Conservation (phyloP, 1,140 invertebrate species). For the Antheraea pernyi region DNA sequence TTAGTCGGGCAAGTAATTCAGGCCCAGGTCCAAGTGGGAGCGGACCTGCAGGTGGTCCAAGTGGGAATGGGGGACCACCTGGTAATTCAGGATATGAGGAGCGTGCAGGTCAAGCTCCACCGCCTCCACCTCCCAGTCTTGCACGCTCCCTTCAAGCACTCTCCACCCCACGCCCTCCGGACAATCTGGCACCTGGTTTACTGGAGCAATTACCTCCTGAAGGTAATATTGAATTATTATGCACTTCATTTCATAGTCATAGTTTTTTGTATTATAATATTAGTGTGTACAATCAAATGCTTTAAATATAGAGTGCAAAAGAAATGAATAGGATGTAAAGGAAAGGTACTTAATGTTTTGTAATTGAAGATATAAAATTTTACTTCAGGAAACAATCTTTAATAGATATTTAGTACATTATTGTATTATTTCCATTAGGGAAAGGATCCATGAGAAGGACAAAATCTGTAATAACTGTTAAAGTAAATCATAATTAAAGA, state of each 20-base stretch:
- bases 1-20: conserved; percentile 57
- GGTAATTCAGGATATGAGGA: conserved; percentile 17
- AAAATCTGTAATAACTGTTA: too few species aligned
- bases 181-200: conserved; percentile 62
- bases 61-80: not conserved
- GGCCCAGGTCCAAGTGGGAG: conserved; percentile 51
- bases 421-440: too few species aligned
- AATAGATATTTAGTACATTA: too few species aligned
- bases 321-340: too few species aligned
- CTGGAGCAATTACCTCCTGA: conserved; percentile 69
- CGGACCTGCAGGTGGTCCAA: conserved; percentile 4
- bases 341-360: too few species aligned
- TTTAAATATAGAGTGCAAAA: too few species aligned
- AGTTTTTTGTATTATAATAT: too few species aligned
- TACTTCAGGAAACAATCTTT: too few species aligned
- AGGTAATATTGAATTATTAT: conserved; percentile 38
- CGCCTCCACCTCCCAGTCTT: conserved; percentile 58
- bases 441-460: too few species aligned
- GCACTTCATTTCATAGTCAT: not conserved
- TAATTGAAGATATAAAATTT: too few species aligned
- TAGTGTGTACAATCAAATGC: not conserved
- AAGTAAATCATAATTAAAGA: too few species aligned
- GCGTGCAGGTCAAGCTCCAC: conserved; percentile 39
- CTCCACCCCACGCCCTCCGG: conserved; percentile 60
- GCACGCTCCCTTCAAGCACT: conserved; percentile 54